Conservation (phyloP, 2,888 invertebrate genomes). For the Schizaphis graminum region DNA sequence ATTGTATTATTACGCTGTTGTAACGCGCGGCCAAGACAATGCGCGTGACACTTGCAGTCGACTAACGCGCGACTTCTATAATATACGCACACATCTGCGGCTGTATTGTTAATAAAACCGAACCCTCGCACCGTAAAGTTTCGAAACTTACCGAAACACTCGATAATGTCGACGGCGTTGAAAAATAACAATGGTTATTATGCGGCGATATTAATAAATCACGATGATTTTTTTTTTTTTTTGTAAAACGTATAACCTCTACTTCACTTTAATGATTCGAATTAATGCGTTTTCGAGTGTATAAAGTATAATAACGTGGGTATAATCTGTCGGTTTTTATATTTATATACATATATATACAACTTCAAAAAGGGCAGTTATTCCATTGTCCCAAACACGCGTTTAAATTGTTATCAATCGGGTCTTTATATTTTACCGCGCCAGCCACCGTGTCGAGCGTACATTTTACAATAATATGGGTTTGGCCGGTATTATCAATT, state of each 20-base stretch:
- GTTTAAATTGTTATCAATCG: constrained; percentile 24
- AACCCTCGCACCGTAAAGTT: constrained; percentile 18
- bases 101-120: constrained; percentile 42
- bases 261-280: constrained; percentile 51
- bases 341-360: neutral
- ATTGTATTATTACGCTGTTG: neutral
- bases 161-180: constrained; percentile 35
- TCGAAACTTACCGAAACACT: constrained; percentile 44
- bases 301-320: constrained; percentile 29
- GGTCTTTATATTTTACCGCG: neutral
- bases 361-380: constrained; percentile 15
- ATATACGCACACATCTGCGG: neutral
- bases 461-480: neutral
- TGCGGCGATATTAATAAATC: constrained; percentile 40
- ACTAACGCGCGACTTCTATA: constrained; percentile 21
- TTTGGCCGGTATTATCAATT: neutral
- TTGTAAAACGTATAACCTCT: neutral
- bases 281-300: constrained; percentile 47
- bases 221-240: constrained; percentile 5
- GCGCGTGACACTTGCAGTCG: constrained; percentile 28
- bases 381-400: constrained; percentile 20
- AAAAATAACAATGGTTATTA: constrained; percentile 52
- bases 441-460: neutral
- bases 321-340: neutral
- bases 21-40: neutral